Evolutionary conservation across 2,797 vertebrate species (phyloP), one percentile per base, ranked within the genome.

Genomic region (Parotocinclus haroldoi): DNA sequence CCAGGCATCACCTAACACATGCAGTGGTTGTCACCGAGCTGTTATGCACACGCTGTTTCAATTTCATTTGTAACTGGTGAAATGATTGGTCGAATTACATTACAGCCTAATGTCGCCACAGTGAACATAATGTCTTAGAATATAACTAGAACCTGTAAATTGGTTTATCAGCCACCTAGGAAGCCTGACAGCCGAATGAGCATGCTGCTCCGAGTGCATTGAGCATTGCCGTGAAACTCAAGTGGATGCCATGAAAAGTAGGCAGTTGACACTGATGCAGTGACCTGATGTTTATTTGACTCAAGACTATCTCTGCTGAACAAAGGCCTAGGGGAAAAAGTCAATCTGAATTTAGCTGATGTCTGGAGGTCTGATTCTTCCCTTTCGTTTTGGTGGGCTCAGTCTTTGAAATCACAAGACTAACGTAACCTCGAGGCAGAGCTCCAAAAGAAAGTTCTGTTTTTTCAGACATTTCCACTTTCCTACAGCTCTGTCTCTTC

Each of bases 251-350:
- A 53, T 60, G 58, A 66, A 72, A 76, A 78, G 70, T 52, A 74
- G 70, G 66, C 45, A 51, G 50, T 69, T 52, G 69, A 76, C 73
- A 78, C 71, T 73, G 68, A 78, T 79, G 74, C 66, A 63, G 66
- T 78, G 76, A 76, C 78, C 78, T 79, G 67, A 69, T 78, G 80
- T 78, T 79, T 76, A 79, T 79, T 78, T 74, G 67, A 69, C 67
- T 76, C 27, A 27, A 27, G 27, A 27, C 27, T 2, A 5, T 5
- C 27, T 27, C 59, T 66, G 61, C 71, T 63, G 69, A 76, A 58
- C 73, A 71, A 70, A 51, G 63, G 49, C 46, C 71, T 55, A 55
- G 64, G 74, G 66, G 63, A 75, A 66, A 76, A 78, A 76, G 76
- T 79, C 80, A 68, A 76, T 78, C 67, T 78, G 74, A 79, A 73